phyloP scores from a whole-genome alignment of 2,797 vertebrate species.

The Hemitrygon akajei region DNA sequence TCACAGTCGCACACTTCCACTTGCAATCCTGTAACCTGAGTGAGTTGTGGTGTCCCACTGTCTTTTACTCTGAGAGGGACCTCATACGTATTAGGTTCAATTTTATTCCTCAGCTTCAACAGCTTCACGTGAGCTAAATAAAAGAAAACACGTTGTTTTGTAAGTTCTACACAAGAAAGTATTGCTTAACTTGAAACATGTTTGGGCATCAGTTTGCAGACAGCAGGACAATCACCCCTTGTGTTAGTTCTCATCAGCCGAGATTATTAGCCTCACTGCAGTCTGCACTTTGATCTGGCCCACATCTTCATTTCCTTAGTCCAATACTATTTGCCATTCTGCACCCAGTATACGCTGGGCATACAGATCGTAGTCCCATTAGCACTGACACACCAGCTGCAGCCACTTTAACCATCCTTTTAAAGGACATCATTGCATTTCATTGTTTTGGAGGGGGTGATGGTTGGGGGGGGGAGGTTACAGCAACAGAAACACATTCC shows the following conservation, averaged over 20 bases:
- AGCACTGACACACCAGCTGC: neutral
- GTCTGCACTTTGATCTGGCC: too few relatives aligned
- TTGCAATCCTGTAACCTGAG: conserved; percentile 53
- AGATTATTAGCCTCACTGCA: too few relatives aligned
- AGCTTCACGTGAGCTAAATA: conserved; percentile 53
- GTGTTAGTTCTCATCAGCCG: too few relatives aligned
- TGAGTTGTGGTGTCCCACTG: conserved; percentile 33
- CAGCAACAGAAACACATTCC: too few relatives aligned
- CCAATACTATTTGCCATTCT: too few relatives aligned
- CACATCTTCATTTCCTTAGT: too few relatives aligned
- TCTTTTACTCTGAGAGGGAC: conserved; percentile 68
- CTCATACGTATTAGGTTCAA: conserved; percentile 55
- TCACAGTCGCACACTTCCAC: conserved; percentile 72
- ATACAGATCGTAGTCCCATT: neutral
- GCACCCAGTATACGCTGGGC: too few relatives aligned
- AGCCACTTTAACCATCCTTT: neutral
- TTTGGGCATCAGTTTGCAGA: too few relatives aligned
- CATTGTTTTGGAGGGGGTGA: neutral
- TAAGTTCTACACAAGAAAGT: neutral
- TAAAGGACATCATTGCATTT: neutral
- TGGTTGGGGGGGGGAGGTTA: too few relatives aligned
- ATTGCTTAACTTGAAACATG: neutral
- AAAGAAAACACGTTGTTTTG: neutral
- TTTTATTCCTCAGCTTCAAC: conserved; percentile 43
- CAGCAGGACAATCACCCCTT: too few relatives aligned